Base-by-base conservation (phyloP, 2,113 vertebrate genomes). In the Tachysurus fulvidraco region DNA sequence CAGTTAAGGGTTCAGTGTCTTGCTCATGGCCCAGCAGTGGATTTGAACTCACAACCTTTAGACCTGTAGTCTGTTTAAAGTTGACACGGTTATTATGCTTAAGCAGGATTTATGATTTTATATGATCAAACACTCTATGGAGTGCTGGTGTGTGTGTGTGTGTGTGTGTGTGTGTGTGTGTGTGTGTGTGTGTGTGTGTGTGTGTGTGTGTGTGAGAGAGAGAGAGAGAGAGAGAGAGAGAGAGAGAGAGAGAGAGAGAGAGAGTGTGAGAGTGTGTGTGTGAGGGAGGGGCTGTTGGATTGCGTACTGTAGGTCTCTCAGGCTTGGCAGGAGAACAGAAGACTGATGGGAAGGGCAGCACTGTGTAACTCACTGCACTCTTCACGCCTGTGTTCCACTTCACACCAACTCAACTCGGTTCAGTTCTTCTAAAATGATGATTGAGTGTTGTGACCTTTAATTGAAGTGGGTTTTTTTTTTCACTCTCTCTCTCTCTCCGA, bases 81-180 rank as follows among this genome's bases (percentile, higher is more conserved):
- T 54, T 28, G 25, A 28, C 8, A 6, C 64, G 41, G 46, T 50
- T 19, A 10, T n/a, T 81, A 6, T 81, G 28, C 62, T 28, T 79
- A 28, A 90, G 14, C 67, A 86, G 46, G 41, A 86, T 83, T 78
- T 50, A 81, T 83, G 23, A 65, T 80, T 57, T 88, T 76, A 77
- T 84, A 67, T 84, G 85, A 85, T 85, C 81, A 88, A 76, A 81
- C 30, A 36, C 60, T 83, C 77, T 85, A 46, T 19, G 57, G 57
- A 81, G 79, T 78, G 7, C 21, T 74, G 41, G 21, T 71, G 69
- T 44, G 69, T 73, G 67, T 44, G 44, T 21, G 28, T 14, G n/a
- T n/a, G n/a, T n/a, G n/a, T n/a, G n/a, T n/a, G n/a, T n/a, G n/a
- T n/a, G 36, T 21, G 21, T 69, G 67, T 41, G 67, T 71, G 65